Percentiles rank a stretch among this genome's conserved stretches.
phyloP scores from a whole-genome alignment of 2,888 invertebrate species.

The Dyspetes luteomarginatus region DNA sequence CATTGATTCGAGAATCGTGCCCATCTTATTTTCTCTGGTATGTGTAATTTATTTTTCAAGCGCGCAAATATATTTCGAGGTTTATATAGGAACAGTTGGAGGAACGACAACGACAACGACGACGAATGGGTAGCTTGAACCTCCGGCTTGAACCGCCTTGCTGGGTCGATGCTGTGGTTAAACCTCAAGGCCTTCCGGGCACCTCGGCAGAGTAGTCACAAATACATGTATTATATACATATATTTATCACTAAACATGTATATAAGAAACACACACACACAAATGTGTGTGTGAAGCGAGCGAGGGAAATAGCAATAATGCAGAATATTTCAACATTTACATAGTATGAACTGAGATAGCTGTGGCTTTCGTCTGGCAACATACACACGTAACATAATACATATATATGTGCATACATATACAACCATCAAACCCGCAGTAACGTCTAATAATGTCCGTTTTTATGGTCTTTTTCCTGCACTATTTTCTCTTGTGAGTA shows the following conservation, averaged over 20 bases:
- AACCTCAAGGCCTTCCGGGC: conserved; percentile 62
- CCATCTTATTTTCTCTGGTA: background rate
- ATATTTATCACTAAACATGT: conserved; percentile 16
- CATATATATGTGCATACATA: too few relatives aligned
- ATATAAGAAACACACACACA: background rate
- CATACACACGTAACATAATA: conserved; percentile 1
- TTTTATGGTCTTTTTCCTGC: background rate
- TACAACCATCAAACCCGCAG: background rate
- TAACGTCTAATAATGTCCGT: background rate
- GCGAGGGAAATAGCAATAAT: conserved; percentile 46
- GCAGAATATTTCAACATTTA: conserved; percentile 38
- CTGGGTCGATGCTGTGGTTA: conserved; percentile 64
- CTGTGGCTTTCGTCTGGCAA: conserved; percentile 25
- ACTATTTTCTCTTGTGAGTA: background rate
- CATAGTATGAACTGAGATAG: conserved; percentile 21
- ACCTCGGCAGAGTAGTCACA: conserved; percentile 9
- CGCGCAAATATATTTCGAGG: conserved; percentile 47
- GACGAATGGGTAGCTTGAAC: conserved; percentile 51
- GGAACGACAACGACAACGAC: conserved; percentile 38
- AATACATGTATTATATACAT: conserved; percentile 21
- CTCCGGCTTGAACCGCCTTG: conserved; percentile 20
- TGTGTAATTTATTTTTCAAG: background rate
- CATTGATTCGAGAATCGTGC: background rate
- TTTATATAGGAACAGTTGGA: conserved; percentile 42
- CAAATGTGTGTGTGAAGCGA: conserved; percentile 22